phyloP scores from a whole-genome alignment of 2,113 vertebrate species.

The Gasterosteus nipponicus region DNA sequence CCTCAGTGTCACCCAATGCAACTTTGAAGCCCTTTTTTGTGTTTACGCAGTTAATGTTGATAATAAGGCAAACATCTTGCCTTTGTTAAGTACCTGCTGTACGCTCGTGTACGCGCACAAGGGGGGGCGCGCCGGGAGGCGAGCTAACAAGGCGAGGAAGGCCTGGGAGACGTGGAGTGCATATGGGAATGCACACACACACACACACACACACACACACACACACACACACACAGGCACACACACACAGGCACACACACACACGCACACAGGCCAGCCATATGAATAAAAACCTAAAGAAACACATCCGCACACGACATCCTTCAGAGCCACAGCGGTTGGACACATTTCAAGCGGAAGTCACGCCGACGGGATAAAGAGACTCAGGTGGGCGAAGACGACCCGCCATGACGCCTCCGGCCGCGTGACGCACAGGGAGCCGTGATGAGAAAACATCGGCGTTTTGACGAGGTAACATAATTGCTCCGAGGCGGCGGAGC shows the following conservation, averaged over 20 bases:
- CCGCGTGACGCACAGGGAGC: conserved; percentile 59
- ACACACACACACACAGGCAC: too few relatives aligned
- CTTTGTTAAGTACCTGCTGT: conserved; percentile 79
- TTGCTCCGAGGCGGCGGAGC: conserved; percentile 79
- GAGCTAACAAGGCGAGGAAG: conserved; percentile 49
- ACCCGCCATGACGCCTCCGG: conserved; percentile 56
- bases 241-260: neutral
- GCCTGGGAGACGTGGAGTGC: conserved; percentile 55
- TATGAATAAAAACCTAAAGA: conserved; percentile 22
- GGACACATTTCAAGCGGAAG: conserved; percentile 54
- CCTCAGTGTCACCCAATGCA: conserved; percentile 79
- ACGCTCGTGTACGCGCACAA: conserved; percentile 13
- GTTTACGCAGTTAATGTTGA: conserved; percentile 76
- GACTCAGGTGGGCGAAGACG: conserved; percentile 60
- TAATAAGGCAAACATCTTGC: conserved; percentile 83
- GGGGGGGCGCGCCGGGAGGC: neutral
- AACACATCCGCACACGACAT: conserved; percentile 53
- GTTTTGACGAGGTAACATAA: conserved; percentile 82
- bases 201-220: neutral
- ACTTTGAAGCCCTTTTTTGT: conserved; percentile 78
- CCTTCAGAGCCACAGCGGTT: conserved; percentile 28
- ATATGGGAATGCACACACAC: conserved; percentile 12
- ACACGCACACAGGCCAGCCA: neutral
- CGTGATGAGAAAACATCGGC: conserved; percentile 77
- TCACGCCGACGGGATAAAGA: conserved; percentile 38